These are phyloP conservation scores for Drosophila kohkoa DNA, from an alignment of 1,140 invertebrate species.

Conservation along the genomic window DNA sequence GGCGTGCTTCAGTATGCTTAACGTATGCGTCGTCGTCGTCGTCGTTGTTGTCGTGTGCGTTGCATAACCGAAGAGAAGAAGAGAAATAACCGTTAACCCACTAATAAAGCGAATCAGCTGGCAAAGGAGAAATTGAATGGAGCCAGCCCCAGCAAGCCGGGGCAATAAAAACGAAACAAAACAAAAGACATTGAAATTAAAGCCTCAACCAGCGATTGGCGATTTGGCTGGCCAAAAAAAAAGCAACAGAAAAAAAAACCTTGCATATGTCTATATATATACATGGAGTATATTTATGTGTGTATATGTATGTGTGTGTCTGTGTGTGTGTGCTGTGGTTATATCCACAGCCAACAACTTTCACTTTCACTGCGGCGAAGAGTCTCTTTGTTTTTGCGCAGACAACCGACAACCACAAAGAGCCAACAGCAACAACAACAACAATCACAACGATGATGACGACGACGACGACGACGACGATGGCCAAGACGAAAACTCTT, in stretches of 20 bases:
- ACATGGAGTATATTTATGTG: slow-evolving; percentile 34
- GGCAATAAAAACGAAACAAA: slow-evolving; percentile 45
- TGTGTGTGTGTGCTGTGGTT: too few species aligned
- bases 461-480: slow-evolving; percentile 16
- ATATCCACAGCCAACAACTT: slow-evolving; percentile 60
- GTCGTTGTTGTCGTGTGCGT: slow-evolving; percentile 48
- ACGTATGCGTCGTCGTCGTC: neutral
- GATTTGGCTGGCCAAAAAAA: slow-evolving; percentile 20
- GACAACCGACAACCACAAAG: slow-evolving; percentile 53
- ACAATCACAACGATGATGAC: slow-evolving; percentile 1
- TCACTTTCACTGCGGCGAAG: slow-evolving; percentile 74
- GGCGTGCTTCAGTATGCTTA: neutral
- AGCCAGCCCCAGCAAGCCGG: slow-evolving; percentile 5
- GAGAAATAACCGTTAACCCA: slow-evolving; percentile 54
- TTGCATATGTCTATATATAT: slow-evolving; percentile 45
- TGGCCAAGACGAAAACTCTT: slow-evolving; percentile 51
- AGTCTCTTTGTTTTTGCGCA: slow-evolving; percentile 73
- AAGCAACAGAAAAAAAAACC: neutral
- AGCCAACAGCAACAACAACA: slow-evolving; percentile 11
- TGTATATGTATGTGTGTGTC: slow-evolving; percentile 18
- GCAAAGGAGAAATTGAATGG: slow-evolving; percentile 47
- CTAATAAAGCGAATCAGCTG: slow-evolving; percentile 40
- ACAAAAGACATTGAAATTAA: slow-evolving; percentile 55
- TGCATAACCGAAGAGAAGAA: slow-evolving; percentile 32
- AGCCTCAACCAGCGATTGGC: slow-evolving; percentile 27